Evolutionary conservation across 2,113 vertebrate species (phyloP), one percentile per base, ranked within the genome.

Genomic region (Podilymbus podiceps): DNA sequence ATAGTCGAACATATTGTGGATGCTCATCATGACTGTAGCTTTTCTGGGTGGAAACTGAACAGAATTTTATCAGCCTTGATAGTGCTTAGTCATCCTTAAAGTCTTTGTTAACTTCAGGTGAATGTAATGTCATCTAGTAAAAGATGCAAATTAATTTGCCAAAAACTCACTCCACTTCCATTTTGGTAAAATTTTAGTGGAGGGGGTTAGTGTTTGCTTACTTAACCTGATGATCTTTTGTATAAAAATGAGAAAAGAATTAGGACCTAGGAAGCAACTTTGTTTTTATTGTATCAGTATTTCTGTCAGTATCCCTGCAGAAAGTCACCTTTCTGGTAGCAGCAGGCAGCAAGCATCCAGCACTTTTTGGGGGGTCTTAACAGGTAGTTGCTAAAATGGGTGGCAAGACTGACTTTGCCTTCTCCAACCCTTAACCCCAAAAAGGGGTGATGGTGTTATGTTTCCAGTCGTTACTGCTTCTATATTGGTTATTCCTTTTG

Each of bases 371-470:
- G 5, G 44, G 13, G 8, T 47, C 40, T 72, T 72, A 9, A 27
- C 24, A n/a, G 49, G 19, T 28, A 33, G 24, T 31, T 71, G 46
- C 76, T 33, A 47, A 11, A 79, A 64, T 12, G 35, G 9, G 16
- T 77, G 46, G 10, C 33, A 30, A 21, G 44, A 20, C 47, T 64
- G 38, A 17, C 28, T 60, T 42, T 50, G n/a, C 11, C 28, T 68
- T 85, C 53, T 68, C 49, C 58, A 56, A 0, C 18, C 11, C 15
- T 19, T 53, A 40, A 20, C 23, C 24, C 18, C 35, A 17, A 55
- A 82, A 47, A 35, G 21, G 18, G 75, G 2, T 0, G 0, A 1
- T 46, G 38, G 31, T 25, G 5, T 35, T 56, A 1, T 19, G 23
- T 49, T 88, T 25, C 27, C 22, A n/a, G 16, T 46, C 53, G 1